Conservation (phyloP, 2,888 invertebrate genomes). For the Zygaena filipendulae region DNA sequence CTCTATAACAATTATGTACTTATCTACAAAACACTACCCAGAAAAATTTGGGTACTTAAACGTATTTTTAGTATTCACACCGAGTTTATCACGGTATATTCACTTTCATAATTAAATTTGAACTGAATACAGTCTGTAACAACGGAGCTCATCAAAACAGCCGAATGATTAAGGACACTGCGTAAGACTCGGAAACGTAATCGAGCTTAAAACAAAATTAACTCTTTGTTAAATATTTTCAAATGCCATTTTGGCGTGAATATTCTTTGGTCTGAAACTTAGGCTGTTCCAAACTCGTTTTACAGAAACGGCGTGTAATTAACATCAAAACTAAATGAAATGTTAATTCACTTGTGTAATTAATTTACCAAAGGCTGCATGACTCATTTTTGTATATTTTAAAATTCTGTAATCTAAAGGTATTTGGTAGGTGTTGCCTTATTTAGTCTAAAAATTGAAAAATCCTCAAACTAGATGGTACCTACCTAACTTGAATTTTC, state of each 20-base stretch:
- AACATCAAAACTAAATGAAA: constrained; percentile 31
- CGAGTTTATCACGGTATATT: no score
- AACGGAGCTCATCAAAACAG: constrained; percentile 22
- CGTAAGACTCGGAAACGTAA: constrained; percentile 31
- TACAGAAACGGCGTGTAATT: constrained; percentile 50
- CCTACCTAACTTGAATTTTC: no score
- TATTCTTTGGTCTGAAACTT: constrained; percentile 30
- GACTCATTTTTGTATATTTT: no score
- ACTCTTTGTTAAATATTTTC: constrained; percentile 23
- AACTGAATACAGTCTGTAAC: constrained; percentile 16
- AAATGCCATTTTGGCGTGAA: constrained; percentile 25
- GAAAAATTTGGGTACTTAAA: no score
- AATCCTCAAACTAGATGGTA: no score
- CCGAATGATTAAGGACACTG: constrained; percentile 44
- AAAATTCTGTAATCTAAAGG: no score
- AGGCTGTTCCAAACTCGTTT: constrained; percentile 43
- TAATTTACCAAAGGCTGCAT: no score
- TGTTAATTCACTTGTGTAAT: constrained; percentile 25
- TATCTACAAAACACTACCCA: no score
- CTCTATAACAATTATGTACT: no score
- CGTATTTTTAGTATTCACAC: no score
- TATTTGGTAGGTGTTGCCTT: no score
- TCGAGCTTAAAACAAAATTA: constrained; percentile 26
- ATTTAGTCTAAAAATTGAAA: no score
- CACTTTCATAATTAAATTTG: constrained; percentile 7